Conservation (phyloP, 2,888 invertebrate species). For the Polia nebulosa region DNA sequence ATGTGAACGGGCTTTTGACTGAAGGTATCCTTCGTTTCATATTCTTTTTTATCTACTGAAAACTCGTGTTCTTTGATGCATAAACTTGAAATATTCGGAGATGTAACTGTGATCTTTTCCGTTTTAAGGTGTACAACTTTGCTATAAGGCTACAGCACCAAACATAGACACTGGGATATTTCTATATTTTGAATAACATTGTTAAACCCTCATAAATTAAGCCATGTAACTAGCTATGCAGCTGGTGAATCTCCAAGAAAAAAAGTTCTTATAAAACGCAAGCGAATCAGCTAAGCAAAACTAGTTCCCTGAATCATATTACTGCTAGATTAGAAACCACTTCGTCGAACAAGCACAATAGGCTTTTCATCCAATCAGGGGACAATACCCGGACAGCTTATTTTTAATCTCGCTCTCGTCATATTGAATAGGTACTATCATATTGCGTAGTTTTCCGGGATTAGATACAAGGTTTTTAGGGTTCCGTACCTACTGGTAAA, state of each 20-base stretch:
- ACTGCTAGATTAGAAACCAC: conserved; percentile 23
- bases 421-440: neutral
- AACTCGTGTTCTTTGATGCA: neutral
- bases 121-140: neutral
- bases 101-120: no score
- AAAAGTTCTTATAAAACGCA: neutral
- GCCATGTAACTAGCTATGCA: no score
- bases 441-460: neutral
- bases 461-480: neutral
- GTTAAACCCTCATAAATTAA: no score
- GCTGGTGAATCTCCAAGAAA: neutral
- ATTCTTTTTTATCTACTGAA: no score
- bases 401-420: conserved; percentile 37
- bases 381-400: conserved; percentile 1
- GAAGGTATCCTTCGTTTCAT: neutral
- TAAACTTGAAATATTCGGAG: conserved; percentile 1
- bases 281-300: neutral
- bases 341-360: conserved; percentile 33
- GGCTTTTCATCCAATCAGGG: conserved; percentile 26
- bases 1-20: neutral
- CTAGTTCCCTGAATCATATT: neutral
- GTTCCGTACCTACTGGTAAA: neutral
- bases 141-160: no score
- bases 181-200: no score
- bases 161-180: no score